Conservation (phyloP, 1,140 invertebrate genomes). For the Kradibia gibbosae region DNA sequence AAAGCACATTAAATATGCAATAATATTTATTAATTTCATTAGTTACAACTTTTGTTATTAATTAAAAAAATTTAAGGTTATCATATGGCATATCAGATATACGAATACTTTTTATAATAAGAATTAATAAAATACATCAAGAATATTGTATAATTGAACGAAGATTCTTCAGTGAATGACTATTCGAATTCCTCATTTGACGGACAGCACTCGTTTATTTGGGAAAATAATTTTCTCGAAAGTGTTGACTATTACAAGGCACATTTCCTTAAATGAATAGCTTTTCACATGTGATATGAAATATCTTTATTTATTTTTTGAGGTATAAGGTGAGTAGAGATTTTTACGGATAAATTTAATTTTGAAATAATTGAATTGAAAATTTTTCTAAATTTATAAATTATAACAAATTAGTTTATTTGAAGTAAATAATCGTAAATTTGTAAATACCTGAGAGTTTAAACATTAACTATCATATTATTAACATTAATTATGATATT, state of each 20-base stretch:
- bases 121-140: not conserved
- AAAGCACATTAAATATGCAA: too few species aligned
- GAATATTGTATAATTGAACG: not conserved
- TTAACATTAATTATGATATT: not conserved
- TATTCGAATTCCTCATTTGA: conserved; percentile 35
- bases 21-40: too few species aligned
- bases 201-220: conserved; percentile 2
- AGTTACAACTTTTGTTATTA: too few species aligned
- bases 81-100: not conserved
- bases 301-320: conserved; percentile 20
- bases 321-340: not conserved
- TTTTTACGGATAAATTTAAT: not conserved
- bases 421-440: too few species aligned
- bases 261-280: conserved; percentile 31
- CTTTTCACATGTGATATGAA: not conserved
- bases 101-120: not conserved
- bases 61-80: not conserved
- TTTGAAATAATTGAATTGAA: not conserved
- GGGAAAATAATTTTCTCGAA: conserved; percentile 14
- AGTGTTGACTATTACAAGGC: conserved; percentile 37
- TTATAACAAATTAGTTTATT: too few species aligned
- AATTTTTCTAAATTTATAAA: too few species aligned
- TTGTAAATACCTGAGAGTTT: too few species aligned
- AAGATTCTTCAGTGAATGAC: conserved; percentile 17
- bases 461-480: not conserved